These are phyloP conservation scores for Climacteris rufus DNA, from an alignment of 2,113 vertebrate species.

Conservation along the genomic window DNA sequence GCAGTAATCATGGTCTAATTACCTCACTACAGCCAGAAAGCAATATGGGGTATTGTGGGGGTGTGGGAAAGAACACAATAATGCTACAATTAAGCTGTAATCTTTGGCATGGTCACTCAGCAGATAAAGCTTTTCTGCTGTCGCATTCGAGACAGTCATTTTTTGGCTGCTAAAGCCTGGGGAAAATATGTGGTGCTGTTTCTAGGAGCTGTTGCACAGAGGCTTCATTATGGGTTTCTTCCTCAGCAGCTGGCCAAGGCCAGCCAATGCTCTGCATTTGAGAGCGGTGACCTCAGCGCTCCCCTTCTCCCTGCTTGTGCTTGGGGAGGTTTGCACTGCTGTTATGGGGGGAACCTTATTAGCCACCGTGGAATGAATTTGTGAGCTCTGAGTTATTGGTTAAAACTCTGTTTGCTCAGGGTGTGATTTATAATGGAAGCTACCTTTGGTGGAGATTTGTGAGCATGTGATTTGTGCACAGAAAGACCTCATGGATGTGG, in stretches of 20 bases:
- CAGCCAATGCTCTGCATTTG: background rate
- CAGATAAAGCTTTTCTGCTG: slow-evolving; percentile 40
- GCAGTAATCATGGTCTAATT: slow-evolving; percentile 32
- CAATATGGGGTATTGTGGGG: slow-evolving; percentile 29
- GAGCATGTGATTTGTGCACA: background rate
- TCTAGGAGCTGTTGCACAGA: slow-evolving; percentile 4
- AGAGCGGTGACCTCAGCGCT: background rate
- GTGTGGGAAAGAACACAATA: slow-evolving; percentile 39
- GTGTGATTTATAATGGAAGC: background rate
- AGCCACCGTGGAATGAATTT: background rate
- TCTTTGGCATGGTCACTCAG: slow-evolving; percentile 52
- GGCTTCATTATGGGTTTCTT: slow-evolving; percentile 4
- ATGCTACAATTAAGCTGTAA: slow-evolving; percentile 46
- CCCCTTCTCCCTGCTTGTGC: background rate
- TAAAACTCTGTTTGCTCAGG: background rate
- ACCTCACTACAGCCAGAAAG: slow-evolving; percentile 32
- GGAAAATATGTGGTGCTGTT: slow-evolving; percentile 32
- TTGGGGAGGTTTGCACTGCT: background rate
- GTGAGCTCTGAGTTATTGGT: background rate
- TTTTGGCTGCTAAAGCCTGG: slow-evolving; percentile 29
- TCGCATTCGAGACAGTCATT: background rate
- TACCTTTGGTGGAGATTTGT: background rate
- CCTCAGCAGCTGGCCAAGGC: background rate
- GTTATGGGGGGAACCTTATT: background rate
- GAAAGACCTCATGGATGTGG: background rate